phyloP scores from a whole-genome alignment of 1,140 invertebrate species.

The Dryas iulia region DNA sequence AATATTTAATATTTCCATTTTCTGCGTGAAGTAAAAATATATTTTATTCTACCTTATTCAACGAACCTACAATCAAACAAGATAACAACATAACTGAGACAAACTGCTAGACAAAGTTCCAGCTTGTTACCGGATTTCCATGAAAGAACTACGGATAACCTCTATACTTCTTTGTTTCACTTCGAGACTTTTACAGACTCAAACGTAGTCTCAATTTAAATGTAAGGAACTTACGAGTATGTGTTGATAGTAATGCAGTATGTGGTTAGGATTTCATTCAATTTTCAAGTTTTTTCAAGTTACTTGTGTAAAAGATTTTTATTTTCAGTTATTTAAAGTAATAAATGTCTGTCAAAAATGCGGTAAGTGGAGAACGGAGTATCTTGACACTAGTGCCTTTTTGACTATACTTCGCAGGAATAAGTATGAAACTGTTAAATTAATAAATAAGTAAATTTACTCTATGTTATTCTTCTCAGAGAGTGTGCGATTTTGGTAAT shows the following conservation, averaged over 20 bases:
- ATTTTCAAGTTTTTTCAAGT: neutral
- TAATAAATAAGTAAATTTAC: no score
- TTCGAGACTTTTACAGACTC: conserved; percentile 27
- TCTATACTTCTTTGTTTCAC: conserved; percentile 41
- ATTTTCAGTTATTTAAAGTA: no score
- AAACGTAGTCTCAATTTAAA: conserved; percentile 20
- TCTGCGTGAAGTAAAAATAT: no score
- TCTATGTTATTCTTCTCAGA: no score
- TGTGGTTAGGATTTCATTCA: neutral
- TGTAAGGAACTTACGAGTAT: conserved; percentile 2
- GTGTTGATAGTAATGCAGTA: neutral
- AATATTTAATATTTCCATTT: no score
- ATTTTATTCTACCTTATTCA: neutral
- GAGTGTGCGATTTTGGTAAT: no score
- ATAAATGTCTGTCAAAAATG: no score
- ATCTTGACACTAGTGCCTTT: no score
- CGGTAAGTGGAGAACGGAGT: no score
- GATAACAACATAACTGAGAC: conserved; percentile 39
- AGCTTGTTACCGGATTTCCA: conserved; percentile 50
- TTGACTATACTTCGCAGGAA: no score
- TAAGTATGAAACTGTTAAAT: no score
- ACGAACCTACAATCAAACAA: conserved; percentile 26
- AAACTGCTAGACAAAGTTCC: conserved; percentile 37
- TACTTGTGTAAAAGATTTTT: neutral
- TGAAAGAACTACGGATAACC: conserved; percentile 47